Evolutionary conservation across 1,140 invertebrate species (phyloP).

Genomic region (Macrotrachela quadricornifera): DNA sequence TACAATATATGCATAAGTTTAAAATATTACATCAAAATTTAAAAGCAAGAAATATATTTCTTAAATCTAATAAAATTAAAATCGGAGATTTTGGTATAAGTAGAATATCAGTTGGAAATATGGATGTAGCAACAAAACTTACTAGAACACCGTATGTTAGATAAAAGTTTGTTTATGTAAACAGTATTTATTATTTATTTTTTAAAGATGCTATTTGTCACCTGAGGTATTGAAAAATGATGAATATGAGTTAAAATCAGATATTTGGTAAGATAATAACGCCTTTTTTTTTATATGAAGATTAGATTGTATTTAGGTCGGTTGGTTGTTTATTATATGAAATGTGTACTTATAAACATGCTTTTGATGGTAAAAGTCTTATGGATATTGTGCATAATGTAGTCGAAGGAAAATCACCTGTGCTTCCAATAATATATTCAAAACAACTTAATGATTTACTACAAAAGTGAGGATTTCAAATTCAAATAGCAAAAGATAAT

Average conservation of each 20-base stretch:
- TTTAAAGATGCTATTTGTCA: slow-evolving; percentile 30
- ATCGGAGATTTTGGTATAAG: slow-evolving; percentile 31
- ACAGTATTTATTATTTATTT: too few species aligned
- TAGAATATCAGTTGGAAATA: slow-evolving; percentile 23
- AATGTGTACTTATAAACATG: slow-evolving; percentile 23
- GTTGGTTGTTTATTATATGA: slow-evolving; percentile 28
- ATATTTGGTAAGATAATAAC: slow-evolving; percentile 29
- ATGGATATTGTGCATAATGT: slow-evolving; percentile 32
- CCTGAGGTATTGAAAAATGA: slow-evolving; percentile 31
- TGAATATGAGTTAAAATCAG: slow-evolving; percentile 28
- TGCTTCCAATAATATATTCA: slow-evolving; percentile 21
- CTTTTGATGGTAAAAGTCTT: slow-evolving; percentile 24
- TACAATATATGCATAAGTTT: slow-evolving; percentile 28
- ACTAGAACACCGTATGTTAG: slow-evolving; percentile 17
- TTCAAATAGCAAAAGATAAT: too few species aligned
- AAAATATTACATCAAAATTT: slow-evolving; percentile 28
- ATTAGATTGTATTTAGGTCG: too few species aligned
- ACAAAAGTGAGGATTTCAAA: slow-evolving; percentile 24
- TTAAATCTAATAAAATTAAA: slow-evolving; percentile 25
- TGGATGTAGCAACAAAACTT: slow-evolving; percentile 26
- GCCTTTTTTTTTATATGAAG: too few species aligned
- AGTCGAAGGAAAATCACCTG: slow-evolving; percentile 23
- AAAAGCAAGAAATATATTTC: slow-evolving; percentile 31
- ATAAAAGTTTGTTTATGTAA: too few species aligned
- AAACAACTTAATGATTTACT: slow-evolving; percentile 21